A percentile compares a stretch with the other conserved stretches of the same genome.
phyloP scores from a whole-genome alignment of 2,888 invertebrate genomes.

The Epinotia nisella region DNA sequence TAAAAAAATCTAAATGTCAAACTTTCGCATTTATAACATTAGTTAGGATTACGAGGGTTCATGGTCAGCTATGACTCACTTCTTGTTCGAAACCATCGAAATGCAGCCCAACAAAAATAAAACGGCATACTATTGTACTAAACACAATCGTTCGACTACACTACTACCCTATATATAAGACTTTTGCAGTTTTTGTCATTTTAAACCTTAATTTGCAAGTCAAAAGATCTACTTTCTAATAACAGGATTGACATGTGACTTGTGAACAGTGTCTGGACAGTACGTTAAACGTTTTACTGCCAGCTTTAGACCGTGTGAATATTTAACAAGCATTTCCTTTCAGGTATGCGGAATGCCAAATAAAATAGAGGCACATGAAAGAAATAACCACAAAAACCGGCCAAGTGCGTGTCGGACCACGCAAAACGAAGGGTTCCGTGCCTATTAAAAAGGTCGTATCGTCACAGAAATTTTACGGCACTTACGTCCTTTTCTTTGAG shows the following conservation, averaged over 20 bases:
- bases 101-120: slow-evolving; percentile 14
- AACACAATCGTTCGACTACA: background rate
- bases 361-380: background rate
- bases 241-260: background rate
- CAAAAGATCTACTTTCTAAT: background rate
- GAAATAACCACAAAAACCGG: background rate
- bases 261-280: background rate
- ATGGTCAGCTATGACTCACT: background rate
- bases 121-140: slow-evolving; percentile 10
- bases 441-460: too few species aligned
- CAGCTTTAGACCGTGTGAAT: slow-evolving; percentile 16
- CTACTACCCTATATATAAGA: background rate
- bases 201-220: background rate
- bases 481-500: too few species aligned
- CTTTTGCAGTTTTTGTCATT: background rate
- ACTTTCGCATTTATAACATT: background rate
- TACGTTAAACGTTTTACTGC: slow-evolving; percentile 11
- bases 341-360: slow-evolving; percentile 1
- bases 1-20: background rate
- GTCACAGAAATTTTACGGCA: too few species aligned
- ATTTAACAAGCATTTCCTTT: slow-evolving; percentile 38
- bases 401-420: too few species aligned
- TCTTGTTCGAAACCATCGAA: background rate
- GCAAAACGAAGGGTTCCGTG: too few species aligned
- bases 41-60: background rate